Conservation (phyloP, 2,888 invertebrate species). For the Junonia oenone region DNA sequence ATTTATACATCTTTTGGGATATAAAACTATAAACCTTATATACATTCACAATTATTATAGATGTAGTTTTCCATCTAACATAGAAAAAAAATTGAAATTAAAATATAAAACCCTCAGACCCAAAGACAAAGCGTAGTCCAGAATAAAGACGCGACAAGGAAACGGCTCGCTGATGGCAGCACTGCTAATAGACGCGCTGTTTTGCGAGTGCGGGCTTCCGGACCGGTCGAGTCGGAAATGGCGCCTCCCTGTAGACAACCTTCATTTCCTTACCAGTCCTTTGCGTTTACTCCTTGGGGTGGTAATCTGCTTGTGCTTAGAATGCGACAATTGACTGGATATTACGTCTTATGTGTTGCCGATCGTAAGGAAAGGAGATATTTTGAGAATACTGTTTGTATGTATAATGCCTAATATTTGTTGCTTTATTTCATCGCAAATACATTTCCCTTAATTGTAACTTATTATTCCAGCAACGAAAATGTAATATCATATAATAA, state of each 20-base stretch:
- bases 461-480: too few relatives aligned
- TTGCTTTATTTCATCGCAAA: too few relatives aligned
- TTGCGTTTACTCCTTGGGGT: conserved; percentile 35
- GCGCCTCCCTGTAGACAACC: conserved; percentile 62
- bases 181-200: conserved; percentile 50
- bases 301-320: conserved; percentile 33
- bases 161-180: conserved; percentile 50
- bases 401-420: too few relatives aligned
- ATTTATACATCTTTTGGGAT: too few relatives aligned
- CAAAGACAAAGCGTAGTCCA: conserved; percentile 22
- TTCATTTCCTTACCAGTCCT: conserved; percentile 66
- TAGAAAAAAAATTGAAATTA: not conserved
- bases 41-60: too few relatives aligned
- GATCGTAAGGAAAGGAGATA: not conserved
- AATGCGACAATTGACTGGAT: conserved; percentile 6
- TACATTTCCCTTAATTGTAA: too few relatives aligned
- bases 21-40: too few relatives aligned
- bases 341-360: not conserved
- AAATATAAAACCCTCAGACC: not conserved
- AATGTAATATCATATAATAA: not conserved
- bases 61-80: too few relatives aligned
- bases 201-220: conserved; percentile 52
- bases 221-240: conserved; percentile 57
- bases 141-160: conserved; percentile 33
- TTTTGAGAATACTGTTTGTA: too few relatives aligned